Evolutionary conservation across 2,797 vertebrate species (phyloP), one percentile per base, ranked within the genome.

Genomic region (Nyctibius grandis): DNA sequence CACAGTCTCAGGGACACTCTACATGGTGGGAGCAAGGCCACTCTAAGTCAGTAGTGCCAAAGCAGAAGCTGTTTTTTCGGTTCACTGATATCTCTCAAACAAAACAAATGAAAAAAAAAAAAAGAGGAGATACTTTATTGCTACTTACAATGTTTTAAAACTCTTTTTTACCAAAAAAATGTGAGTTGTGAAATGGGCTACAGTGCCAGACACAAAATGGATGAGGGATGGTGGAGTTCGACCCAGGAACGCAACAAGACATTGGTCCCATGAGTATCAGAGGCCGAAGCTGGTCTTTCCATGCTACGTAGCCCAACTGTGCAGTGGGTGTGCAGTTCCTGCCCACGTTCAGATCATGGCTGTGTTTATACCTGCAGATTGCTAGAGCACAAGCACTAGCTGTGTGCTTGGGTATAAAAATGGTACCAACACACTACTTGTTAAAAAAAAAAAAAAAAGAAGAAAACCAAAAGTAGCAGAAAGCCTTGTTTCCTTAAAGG

Each of bases 281-380:
- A 78, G 28, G 25, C 33, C 85, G 65, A 51, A 70, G n/a, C 15
- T 5, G 2, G 3, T 60, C 69, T 33, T 80, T 29, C 15, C 0
- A 0, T 18, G 29, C 11, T 40, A 25, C 1, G 8, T 4, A 29
- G 20, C 22, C 44, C 1, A 2, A 5, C 29, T 34, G 33, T 0
- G 0, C 13, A 59, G 25, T 38, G 36, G 29, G 5, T 17, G 14
- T 15, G 16, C 25, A 57, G 47, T 0, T 67, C 34, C 68, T 53
- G 38, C 31, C 76, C 33, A 48, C 18, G 22, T 38, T 65, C 75
- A 45, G 21, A 20, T 15, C 31, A 16, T 10, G 23, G n/a, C 31
- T 74, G 19, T 36, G 23, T 17, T 50, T 61, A 5, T 3, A 33
- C 25, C 21, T 65, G 51, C n/a, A 61, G 23, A 20, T 6, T 74